Conservation (phyloP, 37 sponge, comb jelly and placozoan genomes). For the Chondrilla cf. caribensis region DNA sequence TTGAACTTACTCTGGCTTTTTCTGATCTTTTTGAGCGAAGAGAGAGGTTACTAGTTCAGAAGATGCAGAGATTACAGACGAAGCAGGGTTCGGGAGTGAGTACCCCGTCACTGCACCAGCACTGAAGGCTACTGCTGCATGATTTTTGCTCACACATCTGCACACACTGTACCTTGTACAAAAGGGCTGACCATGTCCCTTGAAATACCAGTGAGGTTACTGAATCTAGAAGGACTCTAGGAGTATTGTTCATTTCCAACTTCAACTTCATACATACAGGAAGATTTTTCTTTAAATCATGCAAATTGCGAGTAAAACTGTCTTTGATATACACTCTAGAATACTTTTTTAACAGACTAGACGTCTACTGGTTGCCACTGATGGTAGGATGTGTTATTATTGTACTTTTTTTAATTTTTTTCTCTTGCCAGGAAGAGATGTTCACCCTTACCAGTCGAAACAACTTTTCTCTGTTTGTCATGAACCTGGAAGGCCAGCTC, state of each 20-base stretch:
- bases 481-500: slow-evolving; percentile 81
- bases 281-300: too few relatives aligned
- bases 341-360: too few relatives aligned
- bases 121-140: too few relatives aligned
- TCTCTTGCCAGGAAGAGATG: slow-evolving; percentile 69
- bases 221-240: too few relatives aligned
- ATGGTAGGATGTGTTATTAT: too few relatives aligned
- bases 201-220: neutral
- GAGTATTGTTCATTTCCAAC: too few relatives aligned
- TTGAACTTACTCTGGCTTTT: neutral
- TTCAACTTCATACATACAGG: too few relatives aligned
- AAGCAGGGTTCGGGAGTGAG: slow-evolving; percentile 8
- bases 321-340: too few relatives aligned
- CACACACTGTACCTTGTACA: neutral
- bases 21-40: slow-evolving; percentile 77
- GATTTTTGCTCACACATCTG: too few relatives aligned
- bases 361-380: too few relatives aligned
- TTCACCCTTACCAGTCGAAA: slow-evolving; percentile 57
- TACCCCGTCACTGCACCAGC: neutral
- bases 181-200: neutral
- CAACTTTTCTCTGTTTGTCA: slow-evolving; percentile 72
- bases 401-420: too few relatives aligned
- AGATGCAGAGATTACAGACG: slow-evolving; percentile 59
- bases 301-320: too few relatives aligned
- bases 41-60: slow-evolving; percentile 66